Evolutionary conservation across 2,113 vertebrate species (phyloP), one percentile per base, ranked within the genome.

Genomic region (Patagioenas fasciata): DNA sequence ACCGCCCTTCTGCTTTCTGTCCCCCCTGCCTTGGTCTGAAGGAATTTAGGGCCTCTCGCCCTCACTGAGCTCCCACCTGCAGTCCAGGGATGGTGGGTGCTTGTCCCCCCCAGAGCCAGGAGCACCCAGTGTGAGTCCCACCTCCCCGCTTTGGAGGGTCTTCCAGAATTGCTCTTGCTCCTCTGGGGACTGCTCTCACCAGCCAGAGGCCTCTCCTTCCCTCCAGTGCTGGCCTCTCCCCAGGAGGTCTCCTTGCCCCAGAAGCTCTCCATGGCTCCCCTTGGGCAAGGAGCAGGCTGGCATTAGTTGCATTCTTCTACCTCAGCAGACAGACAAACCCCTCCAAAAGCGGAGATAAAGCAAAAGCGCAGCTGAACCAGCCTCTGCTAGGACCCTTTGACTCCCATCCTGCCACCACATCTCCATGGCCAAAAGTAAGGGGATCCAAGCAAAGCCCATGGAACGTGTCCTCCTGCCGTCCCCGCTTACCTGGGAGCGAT

Each of bases 401-500:
- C 26, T 24, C 40, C 64, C 32, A 31, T 53, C 56, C 66, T 65
- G n/a, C 32, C 69, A 81, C 57, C 19, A 2, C 7, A 5, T 4
- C 21, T 25, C 80, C 72, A 5, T 0, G 9, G 44, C 16, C 62
- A n/a, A 29, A n/a, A 54, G 23, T 36, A 56, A 50, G 3, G 5
- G 21, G 42, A 44, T 26, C 10, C 32, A 72, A 82, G 57, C 48
- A 56, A 48, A 77, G 40, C 66, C 66, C 40, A 25, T 13, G 13
- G 21, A 40, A 34, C 3, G 4, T 0, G 0, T 51, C 48, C 50
- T 56, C 61, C 89, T 10, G 0, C 69, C 48, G 58, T 28, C 44
- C 80, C 3, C 2, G n/a, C 96, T 83, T 93, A 97, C 97, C 93
- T 91, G 83, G 50, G 40, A 73, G 84, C 0, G 6, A n/a, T 24